Evolutionary conservation across 1,140 invertebrate species (phyloP).

Genomic region (Luehdorfia chinensis): DNA sequence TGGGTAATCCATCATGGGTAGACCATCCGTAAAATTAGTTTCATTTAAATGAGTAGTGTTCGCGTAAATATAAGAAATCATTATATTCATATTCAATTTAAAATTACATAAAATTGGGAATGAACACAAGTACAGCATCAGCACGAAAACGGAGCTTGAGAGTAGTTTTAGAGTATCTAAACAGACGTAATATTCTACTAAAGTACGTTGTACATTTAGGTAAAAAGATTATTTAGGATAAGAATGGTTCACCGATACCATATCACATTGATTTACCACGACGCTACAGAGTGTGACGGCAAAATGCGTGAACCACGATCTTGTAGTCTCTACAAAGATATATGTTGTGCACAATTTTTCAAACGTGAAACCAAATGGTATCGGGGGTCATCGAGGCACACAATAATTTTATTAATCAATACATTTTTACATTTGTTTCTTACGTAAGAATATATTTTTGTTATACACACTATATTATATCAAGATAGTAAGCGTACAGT

Average conservation of each 20-base stretch:
- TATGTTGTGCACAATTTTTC: slow-evolving; percentile 12
- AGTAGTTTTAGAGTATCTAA: slow-evolving; percentile 30
- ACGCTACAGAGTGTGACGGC: background rate
- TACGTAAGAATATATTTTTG: slow-evolving; percentile 58
- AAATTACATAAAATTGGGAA: no score
- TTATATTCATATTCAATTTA: no score
- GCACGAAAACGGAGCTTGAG: slow-evolving; percentile 21
- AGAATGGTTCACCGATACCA: slow-evolving; percentile 36
- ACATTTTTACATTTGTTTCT: slow-evolving; percentile 44
- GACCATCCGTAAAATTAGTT: no score
- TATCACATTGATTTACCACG: slow-evolving; percentile 34
- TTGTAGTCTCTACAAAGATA: slow-evolving; percentile 19
- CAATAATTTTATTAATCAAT: slow-evolving; percentile 45
- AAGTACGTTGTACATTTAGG: slow-evolving; percentile 39
- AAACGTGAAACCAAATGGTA: slow-evolving; percentile 22
- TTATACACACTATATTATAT: slow-evolving; percentile 53
- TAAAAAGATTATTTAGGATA: slow-evolving; percentile 27
- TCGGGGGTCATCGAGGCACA: slow-evolving; percentile 53
- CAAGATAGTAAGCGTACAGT: slow-evolving; percentile 73
- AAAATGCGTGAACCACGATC: slow-evolving; percentile 6
- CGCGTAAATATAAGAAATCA: no score
- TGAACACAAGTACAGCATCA: no score
- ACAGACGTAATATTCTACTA: slow-evolving; percentile 43
- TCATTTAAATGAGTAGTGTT: no score
- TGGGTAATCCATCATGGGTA: no score